Evolutionary conservation across 2,888 invertebrate genomes (phyloP).

Genomic region (Diarsia rubi): DNA sequence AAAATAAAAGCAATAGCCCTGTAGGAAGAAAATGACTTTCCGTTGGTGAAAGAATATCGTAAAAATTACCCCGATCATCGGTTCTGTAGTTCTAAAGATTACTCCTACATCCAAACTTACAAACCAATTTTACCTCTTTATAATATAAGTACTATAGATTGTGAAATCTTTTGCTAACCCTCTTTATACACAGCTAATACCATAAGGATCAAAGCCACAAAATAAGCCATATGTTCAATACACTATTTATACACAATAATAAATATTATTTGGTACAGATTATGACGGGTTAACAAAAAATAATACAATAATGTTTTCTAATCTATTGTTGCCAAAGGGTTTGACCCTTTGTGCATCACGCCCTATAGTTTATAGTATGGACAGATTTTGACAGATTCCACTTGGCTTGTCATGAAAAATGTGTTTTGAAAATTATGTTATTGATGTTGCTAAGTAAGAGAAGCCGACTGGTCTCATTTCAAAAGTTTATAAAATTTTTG

Average conservation of each 20-base stretch:
- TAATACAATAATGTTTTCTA: slow-evolving; percentile 67
- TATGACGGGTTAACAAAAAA: slow-evolving; percentile 81
- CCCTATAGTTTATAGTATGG: slow-evolving; percentile 35
- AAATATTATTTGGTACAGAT: slow-evolving; percentile 74
- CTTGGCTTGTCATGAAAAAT: slow-evolving; percentile 38
- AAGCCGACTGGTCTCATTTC: slow-evolving; percentile 5
- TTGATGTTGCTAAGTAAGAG: slow-evolving; percentile 7
- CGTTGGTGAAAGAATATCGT: no score
- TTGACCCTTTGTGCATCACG: slow-evolving; percentile 42
- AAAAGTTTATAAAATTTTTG: not conserved
- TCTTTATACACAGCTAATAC: slow-evolving; percentile 24
- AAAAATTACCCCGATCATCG: no score
- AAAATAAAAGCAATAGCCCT: no score
- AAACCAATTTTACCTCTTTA: no score
- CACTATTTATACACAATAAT: slow-evolving; percentile 63
- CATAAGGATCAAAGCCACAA: slow-evolving; percentile 42
- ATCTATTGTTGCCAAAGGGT: slow-evolving; percentile 62
- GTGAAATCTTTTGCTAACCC: not conserved
- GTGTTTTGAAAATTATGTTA: slow-evolving; percentile 22
- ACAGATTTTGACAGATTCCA: slow-evolving; percentile 53
- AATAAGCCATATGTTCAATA: slow-evolving; percentile 53
- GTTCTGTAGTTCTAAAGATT: no score
- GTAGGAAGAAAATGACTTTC: no score
- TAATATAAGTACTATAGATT: no score
- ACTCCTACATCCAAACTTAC: no score